Evolutionary conservation across 2,113 vertebrate genomes (phyloP).

Genomic region (Cyanoderma ruficeps): DNA sequence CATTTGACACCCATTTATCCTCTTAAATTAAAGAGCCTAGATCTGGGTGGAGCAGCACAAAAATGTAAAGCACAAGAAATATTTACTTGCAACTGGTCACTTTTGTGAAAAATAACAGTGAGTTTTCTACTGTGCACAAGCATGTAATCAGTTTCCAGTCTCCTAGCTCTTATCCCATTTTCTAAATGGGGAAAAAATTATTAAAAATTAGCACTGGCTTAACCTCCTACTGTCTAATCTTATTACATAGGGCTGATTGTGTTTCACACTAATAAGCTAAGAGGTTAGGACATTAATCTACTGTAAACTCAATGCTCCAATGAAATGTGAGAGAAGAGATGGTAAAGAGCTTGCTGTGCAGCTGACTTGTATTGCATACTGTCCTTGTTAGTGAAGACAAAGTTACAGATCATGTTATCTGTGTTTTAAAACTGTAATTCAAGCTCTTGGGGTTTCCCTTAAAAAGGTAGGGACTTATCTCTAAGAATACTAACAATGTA

Average conservation of each 20-base stretch:
- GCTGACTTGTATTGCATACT: neutral
- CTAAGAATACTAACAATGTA: neutral
- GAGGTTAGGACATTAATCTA: slow-evolving; percentile 68
- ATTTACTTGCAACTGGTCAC: neutral
- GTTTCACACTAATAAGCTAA: slow-evolving; percentile 65
- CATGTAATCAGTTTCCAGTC: neutral
- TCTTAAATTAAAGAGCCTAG: neutral
- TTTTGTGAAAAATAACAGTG: neutral
- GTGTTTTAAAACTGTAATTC: neutral
- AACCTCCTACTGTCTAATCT: slow-evolving; percentile 57
- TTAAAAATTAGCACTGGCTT: slow-evolving; percentile 38
- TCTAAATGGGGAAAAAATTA: neutral
- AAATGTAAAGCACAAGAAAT: neutral
- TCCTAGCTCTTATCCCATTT: neutral
- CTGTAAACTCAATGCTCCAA: slow-evolving; percentile 16
- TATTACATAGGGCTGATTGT: slow-evolving; percentile 59
- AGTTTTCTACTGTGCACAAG: neutral
- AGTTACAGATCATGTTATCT: neutral
- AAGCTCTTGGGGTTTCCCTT: neutral
- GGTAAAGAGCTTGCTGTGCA: neutral
- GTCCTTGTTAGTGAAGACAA: neutral
- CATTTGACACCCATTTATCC: neutral
- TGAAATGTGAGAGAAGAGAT: slow-evolving; percentile 15
- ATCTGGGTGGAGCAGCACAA: neutral
- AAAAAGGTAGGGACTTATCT: neutral